Evolutionary conservation across 1,140 invertebrate species (phyloP).

Genomic region (Rhyzopertha dominica): DNA sequence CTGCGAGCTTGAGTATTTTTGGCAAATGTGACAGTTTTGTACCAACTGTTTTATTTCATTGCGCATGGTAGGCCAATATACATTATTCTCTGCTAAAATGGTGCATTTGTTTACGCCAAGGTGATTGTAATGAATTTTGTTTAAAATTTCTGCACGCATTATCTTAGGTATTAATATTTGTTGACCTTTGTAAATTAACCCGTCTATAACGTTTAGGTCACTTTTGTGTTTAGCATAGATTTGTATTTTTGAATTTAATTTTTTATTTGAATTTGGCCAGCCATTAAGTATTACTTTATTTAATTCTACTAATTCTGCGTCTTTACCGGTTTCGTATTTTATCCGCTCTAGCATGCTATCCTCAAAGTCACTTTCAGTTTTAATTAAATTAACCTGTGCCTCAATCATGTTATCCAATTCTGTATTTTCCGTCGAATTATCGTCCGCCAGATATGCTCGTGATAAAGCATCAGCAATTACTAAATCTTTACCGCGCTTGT

Average conservation of each 20-base stretch:
- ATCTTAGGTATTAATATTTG: constrained; percentile 38
- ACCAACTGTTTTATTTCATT: constrained; percentile 45
- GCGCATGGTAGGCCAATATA: constrained; percentile 28
- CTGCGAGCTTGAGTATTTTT: constrained; percentile 23
- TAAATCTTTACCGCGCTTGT: constrained; percentile 33
- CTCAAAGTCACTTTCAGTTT: constrained; percentile 14
- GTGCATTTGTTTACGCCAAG: constrained; percentile 45
- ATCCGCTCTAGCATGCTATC: constrained; percentile 29
- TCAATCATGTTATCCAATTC: no score
- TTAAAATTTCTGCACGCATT: constrained; percentile 35
- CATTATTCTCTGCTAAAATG: constrained; percentile 25
- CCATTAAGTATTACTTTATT: constrained; percentile 32
- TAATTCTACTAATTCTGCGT: constrained; percentile 30
- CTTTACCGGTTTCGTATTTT: constrained; percentile 29
- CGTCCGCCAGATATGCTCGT: constrained; percentile 28
- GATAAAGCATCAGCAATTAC: constrained; percentile 40
- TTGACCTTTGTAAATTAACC: constrained; percentile 35
- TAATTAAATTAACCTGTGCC: constrained; percentile 14
- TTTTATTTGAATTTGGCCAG: constrained; percentile 41
- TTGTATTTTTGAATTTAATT: constrained; percentile 20
- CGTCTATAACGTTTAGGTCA: constrained; percentile 30
- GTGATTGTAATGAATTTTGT: constrained; percentile 45
- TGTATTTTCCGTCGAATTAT: no score
- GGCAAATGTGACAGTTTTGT: constrained; percentile 40
- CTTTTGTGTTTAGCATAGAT: constrained; percentile 16